Evolutionary conservation across 2,888 invertebrate species (phyloP).

Genomic region (Choreutis nemorana): DNA sequence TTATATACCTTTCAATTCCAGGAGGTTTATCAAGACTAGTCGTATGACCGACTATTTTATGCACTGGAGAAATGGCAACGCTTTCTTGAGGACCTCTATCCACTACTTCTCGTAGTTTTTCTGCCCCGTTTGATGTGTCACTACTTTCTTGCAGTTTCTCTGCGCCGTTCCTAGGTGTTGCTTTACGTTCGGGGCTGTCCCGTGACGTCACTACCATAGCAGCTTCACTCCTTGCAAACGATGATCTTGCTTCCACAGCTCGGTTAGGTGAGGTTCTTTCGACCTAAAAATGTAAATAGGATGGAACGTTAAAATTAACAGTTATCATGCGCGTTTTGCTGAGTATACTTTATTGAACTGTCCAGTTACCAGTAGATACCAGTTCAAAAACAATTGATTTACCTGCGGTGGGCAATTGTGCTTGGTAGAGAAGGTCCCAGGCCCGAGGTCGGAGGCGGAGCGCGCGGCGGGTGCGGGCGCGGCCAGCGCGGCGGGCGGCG

Average conservation of each 20-base stretch:
- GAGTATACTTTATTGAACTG: neutral
- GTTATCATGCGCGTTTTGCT: neutral
- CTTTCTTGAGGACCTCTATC: neutral
- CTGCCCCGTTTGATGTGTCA: neutral
- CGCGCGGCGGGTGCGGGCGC: slow-evolving; percentile 10
- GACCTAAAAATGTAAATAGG: slow-evolving; percentile 14
- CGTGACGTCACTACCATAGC: neutral
- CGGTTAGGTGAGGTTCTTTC: slow-evolving; percentile 27
- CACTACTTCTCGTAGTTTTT: neutral
- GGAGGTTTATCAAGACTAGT: too few relatives aligned
- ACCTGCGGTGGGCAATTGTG: slow-evolving; percentile 8
- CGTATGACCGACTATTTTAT: too few relatives aligned
- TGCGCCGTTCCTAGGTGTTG: neutral
- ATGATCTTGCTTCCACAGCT: slow-evolving; percentile 15
- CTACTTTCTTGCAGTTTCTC: neutral
- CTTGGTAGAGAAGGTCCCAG: neutral
- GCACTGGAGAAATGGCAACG: too few relatives aligned
- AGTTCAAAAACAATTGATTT: neutral
- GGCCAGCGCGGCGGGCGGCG: slow-evolving; percentile 6
- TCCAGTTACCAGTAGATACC: too few relatives aligned
- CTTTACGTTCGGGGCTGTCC: neutral
- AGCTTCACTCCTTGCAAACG: slow-evolving; percentile 12
- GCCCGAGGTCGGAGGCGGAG: slow-evolving; percentile 6
- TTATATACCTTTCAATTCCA: too few relatives aligned
- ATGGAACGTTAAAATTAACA: neutral